Evolutionary conservation across 1,140 invertebrate genomes (phyloP), one percentile per base, ranked within the genome.

Genomic region (Drosophila baimaii): DNA sequence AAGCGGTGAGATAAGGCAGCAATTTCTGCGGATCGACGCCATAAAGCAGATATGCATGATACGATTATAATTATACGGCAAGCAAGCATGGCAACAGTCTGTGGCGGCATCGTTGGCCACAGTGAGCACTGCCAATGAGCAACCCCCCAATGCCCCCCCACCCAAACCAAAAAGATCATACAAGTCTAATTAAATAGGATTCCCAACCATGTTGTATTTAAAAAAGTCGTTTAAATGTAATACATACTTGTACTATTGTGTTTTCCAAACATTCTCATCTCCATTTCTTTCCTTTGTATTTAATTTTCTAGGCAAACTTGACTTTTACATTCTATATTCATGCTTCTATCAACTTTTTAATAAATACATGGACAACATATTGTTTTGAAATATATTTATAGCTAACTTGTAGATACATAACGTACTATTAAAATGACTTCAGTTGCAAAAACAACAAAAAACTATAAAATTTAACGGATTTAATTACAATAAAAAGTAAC

Each of bases 51-150:
- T 75, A 46, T 54, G 33, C 71, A 64, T 76, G 72, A 77, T 77
- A 77, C 74, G 73, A 77, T 77, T 77, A 77, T 77, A 77, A 77
- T 77, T 77, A 77, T 68, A 77, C 47, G 54, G 72, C 61, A 44
- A 56, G 37, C 52, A 74, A 37, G 71, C 70, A 64, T 64, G 70
- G 70, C 69, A 43, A 41, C 79, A 39, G 47, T 15, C 61, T 21
- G 33, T 17, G 19, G 27, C 58, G 33, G 19, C 44, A 21, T n/a
- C 19, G 31, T 9, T 6, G 31, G 31, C 51, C 31, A 54, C 51
- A 54, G 51, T 54, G 51, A 35, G 8, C 19, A 21, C 51, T 54
- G 31, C 3, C 29, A 8, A 21, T 15, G 13, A 21, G 29, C 29
- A 33, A 52, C 49, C 12, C 33, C 31, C 10, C 27, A 25, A n/a